Evolutionary conservation across 2,113 vertebrate species (phyloP).

Genomic region (Alces alces): DNA sequence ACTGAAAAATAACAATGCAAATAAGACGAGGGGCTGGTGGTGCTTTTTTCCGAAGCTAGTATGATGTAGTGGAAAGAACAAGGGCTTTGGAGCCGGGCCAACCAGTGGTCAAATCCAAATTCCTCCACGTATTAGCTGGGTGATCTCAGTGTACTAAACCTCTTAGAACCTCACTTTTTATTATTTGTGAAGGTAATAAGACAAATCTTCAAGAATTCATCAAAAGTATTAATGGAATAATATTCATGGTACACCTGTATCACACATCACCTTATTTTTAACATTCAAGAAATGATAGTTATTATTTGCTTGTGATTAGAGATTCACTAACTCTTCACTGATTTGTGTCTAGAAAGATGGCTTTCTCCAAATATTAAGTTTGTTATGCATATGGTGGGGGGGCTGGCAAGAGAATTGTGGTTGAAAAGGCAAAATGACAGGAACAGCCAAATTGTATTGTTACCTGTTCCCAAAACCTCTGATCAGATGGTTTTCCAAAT

Average conservation of each 20-base stretch:
- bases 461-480: slow-evolving; percentile 43
- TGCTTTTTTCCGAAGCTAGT: neutral
- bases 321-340: neutral
- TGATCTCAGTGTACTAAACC: neutral
- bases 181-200: neutral
- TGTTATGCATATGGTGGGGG: neutral
- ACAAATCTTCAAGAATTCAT: neutral
- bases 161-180: neutral
- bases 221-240: neutral
- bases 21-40: neutral
- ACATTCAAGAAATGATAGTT: neutral
- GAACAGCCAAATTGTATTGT: slow-evolving; percentile 27
- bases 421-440: slow-evolving; percentile 57
- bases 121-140: neutral
- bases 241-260: neutral
- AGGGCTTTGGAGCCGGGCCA: neutral
- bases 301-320: neutral
- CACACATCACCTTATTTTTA: neutral
- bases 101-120: neutral
- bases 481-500: slow-evolving; percentile 38
- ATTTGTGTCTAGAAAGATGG: neutral
- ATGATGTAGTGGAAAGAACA: neutral
- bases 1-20: neutral
- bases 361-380: neutral
- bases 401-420: neutral